A percentile compares a stretch with the other conserved stretches of the same genome.
Evolutionary conservation across 2,113 vertebrate species (phyloP).

Genomic region (Oncorhynchus mykiss): DNA sequence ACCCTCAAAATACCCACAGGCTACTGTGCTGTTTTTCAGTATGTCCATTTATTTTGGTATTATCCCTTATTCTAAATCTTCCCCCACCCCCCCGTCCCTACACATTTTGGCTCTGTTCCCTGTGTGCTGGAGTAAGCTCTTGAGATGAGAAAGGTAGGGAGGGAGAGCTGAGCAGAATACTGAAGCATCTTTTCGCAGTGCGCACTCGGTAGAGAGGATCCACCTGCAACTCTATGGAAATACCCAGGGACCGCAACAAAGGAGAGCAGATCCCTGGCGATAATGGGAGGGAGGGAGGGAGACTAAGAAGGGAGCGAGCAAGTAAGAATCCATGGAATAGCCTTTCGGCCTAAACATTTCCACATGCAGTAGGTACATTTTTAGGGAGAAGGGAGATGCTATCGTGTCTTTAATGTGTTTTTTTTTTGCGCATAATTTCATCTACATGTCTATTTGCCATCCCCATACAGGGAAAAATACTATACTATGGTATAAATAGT

Average conservation of each 20-base stretch:
- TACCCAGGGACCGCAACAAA: slow-evolving; percentile 8
- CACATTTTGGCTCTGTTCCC: not conserved
- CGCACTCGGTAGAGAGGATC: slow-evolving; percentile 26
- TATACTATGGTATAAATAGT: no score
- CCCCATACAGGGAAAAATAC: no score
- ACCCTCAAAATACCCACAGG: not conserved
- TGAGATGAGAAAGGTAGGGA: not conserved
- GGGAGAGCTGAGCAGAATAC: slow-evolving; percentile 35
- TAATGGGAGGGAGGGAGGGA: slow-evolving; percentile 8
- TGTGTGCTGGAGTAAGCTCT: slow-evolving; percentile 12
- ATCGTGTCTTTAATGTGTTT: not conserved
- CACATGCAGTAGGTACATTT: not conserved
- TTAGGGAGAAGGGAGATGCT: not conserved
- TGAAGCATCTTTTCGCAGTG: slow-evolving; percentile 48
- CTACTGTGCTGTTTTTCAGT: not conserved
- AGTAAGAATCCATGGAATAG: not conserved
- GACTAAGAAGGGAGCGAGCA: not conserved
- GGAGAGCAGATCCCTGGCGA: slow-evolving; percentile 11
- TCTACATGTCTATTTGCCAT: no score
- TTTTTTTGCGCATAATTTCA: no score
- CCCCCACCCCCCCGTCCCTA: slow-evolving; percentile 2
- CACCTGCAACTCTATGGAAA: slow-evolving; percentile 19
- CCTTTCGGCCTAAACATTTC: slow-evolving; percentile 2
- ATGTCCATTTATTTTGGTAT: slow-evolving; percentile 8
- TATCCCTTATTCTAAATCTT: not conserved